phyloP scores from a whole-genome alignment of 2,113 vertebrate species.

The Misgurnus mizolepis region DNA sequence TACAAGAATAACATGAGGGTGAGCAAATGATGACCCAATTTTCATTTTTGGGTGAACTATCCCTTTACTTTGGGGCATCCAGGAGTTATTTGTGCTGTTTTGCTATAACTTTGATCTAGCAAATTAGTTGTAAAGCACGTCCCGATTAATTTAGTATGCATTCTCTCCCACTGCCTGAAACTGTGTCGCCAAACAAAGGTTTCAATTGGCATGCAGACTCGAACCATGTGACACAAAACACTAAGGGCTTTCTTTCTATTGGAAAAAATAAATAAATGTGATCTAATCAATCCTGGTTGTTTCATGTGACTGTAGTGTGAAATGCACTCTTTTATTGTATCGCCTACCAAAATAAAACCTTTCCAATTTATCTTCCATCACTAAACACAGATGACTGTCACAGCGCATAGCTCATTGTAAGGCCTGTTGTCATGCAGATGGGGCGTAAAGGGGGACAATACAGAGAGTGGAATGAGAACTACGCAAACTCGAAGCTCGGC shows the following conservation, averaged over 20 bases:
- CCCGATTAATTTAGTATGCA: constrained; percentile 69
- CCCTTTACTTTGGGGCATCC: neutral
- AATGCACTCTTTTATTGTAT: constrained; percentile 1
- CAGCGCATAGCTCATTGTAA: neutral
- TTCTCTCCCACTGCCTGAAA: constrained; percentile 65
- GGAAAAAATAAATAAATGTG: constrained; percentile 11
- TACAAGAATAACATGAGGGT: no score
- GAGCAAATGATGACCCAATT: no score
- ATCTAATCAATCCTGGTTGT: constrained; percentile 53
- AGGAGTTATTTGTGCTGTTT: neutral
- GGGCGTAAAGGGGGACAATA: constrained; percentile 33
- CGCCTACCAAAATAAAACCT: neutral
- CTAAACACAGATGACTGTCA: constrained; percentile 8
- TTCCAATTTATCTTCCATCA: neutral
- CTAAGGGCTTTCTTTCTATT: constrained; percentile 63
- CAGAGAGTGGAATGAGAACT: constrained; percentile 58
- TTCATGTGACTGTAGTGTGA: constrained; percentile 50
- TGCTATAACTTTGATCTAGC: constrained; percentile 37
- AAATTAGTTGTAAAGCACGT: constrained; percentile 58
- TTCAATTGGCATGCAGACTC: constrained; percentile 60
- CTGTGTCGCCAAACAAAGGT: constrained; percentile 75
- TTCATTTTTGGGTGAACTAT: no score
- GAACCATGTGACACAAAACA: constrained; percentile 62
- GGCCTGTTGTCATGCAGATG: constrained; percentile 1
- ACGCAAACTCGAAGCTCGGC: constrained; percentile 45